Evolutionary conservation across 2,888 invertebrate genomes (phyloP).

Genomic region (Octonoba sinensis): DNA sequence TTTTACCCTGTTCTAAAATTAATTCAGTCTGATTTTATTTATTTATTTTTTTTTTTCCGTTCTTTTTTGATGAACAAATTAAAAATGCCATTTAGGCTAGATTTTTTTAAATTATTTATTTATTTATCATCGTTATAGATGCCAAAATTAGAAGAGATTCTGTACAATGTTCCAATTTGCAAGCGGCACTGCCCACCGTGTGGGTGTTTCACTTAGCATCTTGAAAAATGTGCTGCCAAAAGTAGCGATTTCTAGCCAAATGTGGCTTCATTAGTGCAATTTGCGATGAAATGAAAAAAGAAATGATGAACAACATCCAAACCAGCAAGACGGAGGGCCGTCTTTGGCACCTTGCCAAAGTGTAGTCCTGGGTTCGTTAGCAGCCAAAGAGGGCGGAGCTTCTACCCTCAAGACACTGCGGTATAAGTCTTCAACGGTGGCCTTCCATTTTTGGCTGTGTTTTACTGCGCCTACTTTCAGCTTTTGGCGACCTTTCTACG

Average conservation of each 20-base stretch:
- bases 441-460: slow-evolving; percentile 44
- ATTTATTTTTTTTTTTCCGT: too few species aligned
- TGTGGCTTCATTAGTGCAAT: slow-evolving; percentile 28
- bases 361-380: slow-evolving; percentile 13
- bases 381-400: slow-evolving; percentile 31
- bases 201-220: too few species aligned
- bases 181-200: too few species aligned
- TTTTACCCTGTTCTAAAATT: too few species aligned
- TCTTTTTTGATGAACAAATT: too few species aligned
- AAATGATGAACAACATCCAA: slow-evolving; percentile 8
- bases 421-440: slow-evolving; percentile 41
- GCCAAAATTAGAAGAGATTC: too few species aligned
- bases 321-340: slow-evolving; percentile 28
- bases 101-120: too few species aligned
- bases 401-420: slow-evolving; percentile 43
- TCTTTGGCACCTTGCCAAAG: slow-evolving; percentile 50
- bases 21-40: too few species aligned
- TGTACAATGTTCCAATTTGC: too few species aligned
- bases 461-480: slow-evolving; percentile 21
- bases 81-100: too few species aligned
- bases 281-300: slow-evolving; percentile 11
- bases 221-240: slow-evolving; percentile 19
- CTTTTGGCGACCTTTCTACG: slow-evolving; percentile 31
- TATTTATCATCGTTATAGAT: too few species aligned
- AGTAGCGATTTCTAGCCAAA: slow-evolving; percentile 47